Base-by-base conservation (phyloP, 2,888 invertebrate genomes). In the Gymnocheta viridis region DNA sequence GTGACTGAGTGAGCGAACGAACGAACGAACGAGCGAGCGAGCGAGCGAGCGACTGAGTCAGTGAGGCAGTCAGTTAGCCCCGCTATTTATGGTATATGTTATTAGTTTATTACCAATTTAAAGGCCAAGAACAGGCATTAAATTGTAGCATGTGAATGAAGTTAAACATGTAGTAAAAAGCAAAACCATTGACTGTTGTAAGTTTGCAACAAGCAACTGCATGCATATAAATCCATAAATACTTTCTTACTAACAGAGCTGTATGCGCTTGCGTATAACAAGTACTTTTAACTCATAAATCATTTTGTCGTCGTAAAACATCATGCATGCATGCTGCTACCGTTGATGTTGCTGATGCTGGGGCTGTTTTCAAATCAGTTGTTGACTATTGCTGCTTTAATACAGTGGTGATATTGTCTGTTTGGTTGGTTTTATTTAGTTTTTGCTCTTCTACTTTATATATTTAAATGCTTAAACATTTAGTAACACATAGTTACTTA, bases 401-500 rank as follows among this genome's bases (percentile, higher is more conserved):
- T 79, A 74, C 69, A 73, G 73, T 79, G 69, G 66, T 72, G 73
- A 38, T 70, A 58, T 41, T 80, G 60, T 60, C 60, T 72, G 64
- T 66, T 60, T 41, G 49, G 2, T 60, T 41, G 49, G 2, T 60
- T 78, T 54, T 44, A 27, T 77, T 69, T 64, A 17, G 54, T 62
- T 79, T 56, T 76, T 77, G 64, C 81, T 79, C 69, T 82, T 82
- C 66, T 69, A 69, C 47, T 56, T 77, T 41, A 58, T 66, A 70
- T 64, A 80, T 83, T 83, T 69, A 78, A 84, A 84, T 78, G 77
- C 81, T 69, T 73, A 69, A 84, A 88, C 90, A 90, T 90, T 90
- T 90, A 90, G 90, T 89, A 90, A 90, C 90, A 90, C 90, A 89
- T 87, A 66, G 79, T 79, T 79, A 90, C 89, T 90, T 90, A 90